Conservation (phyloP, 2,113 vertebrate genomes). For the Phalacrocorax aristotelis region DNA sequence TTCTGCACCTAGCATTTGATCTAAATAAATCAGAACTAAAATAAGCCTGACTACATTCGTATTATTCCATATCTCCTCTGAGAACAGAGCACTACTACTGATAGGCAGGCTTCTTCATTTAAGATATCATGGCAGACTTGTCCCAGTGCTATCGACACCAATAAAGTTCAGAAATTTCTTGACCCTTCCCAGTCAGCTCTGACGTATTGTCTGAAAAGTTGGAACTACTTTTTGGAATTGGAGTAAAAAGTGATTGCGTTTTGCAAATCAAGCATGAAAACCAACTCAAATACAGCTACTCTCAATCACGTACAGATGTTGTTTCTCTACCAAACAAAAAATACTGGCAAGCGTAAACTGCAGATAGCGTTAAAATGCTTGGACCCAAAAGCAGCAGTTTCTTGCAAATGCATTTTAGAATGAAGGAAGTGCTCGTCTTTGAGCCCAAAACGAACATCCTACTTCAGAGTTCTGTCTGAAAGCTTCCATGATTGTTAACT, state of each 20-base stretch:
- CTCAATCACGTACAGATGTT: slow-evolving; percentile 30
- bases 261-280: slow-evolving; percentile 7
- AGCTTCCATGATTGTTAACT: background rate
- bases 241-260: background rate
- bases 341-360: background rate
- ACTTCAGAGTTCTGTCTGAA: background rate
- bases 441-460: background rate
- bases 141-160: background rate
- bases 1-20: background rate
- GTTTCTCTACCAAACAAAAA: background rate
- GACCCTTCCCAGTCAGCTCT: background rate
- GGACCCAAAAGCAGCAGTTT: background rate
- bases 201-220: background rate
- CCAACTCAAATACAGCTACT: background rate
- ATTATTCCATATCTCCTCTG: background rate
- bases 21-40: background rate
- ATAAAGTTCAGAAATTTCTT: background rate
- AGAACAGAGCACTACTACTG: no score
- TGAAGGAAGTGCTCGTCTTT: background rate
- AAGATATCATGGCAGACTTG: background rate
- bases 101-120: background rate
- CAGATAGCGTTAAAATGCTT: background rate
- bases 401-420: background rate
- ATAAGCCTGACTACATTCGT: background rate
- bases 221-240: background rate